These are phyloP conservation scores for Heterodera carotae DNA, from an alignment of 1,140 invertebrate genomes.

Conservation along the genomic window DNA sequence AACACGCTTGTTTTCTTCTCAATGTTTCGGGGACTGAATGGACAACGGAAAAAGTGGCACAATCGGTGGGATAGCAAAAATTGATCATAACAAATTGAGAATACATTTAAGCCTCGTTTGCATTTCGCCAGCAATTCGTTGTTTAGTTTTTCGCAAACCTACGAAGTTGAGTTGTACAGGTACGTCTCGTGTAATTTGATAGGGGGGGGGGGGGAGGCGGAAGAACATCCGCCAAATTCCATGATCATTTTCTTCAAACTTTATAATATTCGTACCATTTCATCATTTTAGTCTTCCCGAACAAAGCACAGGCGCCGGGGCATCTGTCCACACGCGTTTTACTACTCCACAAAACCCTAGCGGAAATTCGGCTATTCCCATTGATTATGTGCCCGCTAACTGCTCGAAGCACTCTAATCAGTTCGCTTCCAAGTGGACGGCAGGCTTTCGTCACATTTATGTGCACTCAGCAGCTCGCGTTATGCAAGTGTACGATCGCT, in stretches of 20 bases:
- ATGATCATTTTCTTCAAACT: no score
- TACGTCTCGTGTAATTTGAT: slow-evolving; percentile 17
- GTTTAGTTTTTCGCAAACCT: slow-evolving; percentile 54
- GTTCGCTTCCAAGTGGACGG: slow-evolving; percentile 62
- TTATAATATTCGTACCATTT: no score
- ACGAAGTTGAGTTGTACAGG: slow-evolving; percentile 45
- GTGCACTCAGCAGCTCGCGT: slow-evolving; percentile 45
- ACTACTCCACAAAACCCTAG: slow-evolving; percentile 16
- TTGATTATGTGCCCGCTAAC: slow-evolving; percentile 19
- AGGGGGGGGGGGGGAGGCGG: no score
- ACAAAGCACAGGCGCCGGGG: slow-evolving; percentile 12
- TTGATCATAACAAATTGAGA: no score
- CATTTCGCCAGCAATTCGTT: slow-evolving; percentile 60
- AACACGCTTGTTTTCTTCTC: slow-evolving; percentile 59
- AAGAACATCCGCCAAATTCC: no score
- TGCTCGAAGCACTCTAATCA: slow-evolving; percentile 47
- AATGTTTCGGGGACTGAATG: slow-evolving; percentile 57
- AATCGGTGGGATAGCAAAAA: slow-evolving; percentile 16
- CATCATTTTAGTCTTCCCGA: slow-evolving; percentile 24
- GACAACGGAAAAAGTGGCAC: slow-evolving; percentile 46
- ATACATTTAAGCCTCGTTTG: slow-evolving; percentile 60
- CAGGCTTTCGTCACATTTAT: slow-evolving; percentile 59
- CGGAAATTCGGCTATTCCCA: slow-evolving; percentile 19
- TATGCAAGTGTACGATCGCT: slow-evolving; percentile 17
- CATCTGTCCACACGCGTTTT: slow-evolving; percentile 18